Evolutionary conservation across 2,797 vertebrate species (phyloP).

Genomic region (Neosalanx taihuensis): DNA sequence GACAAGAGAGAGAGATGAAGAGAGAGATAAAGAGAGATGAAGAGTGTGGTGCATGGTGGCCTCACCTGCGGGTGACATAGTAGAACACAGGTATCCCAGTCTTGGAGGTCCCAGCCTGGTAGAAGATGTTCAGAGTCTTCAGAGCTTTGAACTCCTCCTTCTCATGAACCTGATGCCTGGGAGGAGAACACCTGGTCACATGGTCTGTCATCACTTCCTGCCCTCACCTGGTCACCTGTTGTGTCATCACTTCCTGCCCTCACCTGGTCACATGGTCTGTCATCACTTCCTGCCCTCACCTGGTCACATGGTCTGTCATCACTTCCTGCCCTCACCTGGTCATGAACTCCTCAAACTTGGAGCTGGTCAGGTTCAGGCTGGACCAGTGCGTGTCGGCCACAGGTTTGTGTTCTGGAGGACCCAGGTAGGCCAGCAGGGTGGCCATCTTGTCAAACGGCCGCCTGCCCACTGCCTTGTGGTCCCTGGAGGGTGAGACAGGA

Average conservation of each 20-base stretch:
- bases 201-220: no score
- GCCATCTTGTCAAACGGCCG: conserved; percentile 99
- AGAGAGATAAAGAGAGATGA: no score
- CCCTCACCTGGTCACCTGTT: no score
- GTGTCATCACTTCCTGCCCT: no score
- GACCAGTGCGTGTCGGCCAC: conserved; percentile 99
- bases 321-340: conserved; percentile 77
- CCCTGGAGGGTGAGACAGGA: conserved; percentile 66
- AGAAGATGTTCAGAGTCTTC: conserved; percentile 98
- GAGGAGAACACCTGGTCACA: background rate
- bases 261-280: no score
- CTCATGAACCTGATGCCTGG: conserved; percentile 96
- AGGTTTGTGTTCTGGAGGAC: conserved; percentile 97
- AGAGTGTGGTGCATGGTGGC: background rate
- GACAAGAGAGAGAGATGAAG: no score
- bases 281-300: conserved; percentile 62
- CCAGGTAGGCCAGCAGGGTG: conserved; percentile 93
- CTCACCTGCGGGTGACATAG: conserved; percentile 92
- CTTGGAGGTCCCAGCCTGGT: conserved; percentile 97
- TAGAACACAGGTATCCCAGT: conserved; percentile 98
- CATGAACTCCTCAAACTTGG: conserved; percentile 99
- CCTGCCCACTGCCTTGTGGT: conserved; percentile 97
- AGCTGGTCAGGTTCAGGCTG: conserved; percentile 96
- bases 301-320: conserved; percentile 83
- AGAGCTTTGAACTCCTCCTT: conserved; percentile 99